These are phyloP conservation scores for Drosophila nigrodunni DNA, from an alignment of 1,140 invertebrate species.

Conservation along the genomic window DNA sequence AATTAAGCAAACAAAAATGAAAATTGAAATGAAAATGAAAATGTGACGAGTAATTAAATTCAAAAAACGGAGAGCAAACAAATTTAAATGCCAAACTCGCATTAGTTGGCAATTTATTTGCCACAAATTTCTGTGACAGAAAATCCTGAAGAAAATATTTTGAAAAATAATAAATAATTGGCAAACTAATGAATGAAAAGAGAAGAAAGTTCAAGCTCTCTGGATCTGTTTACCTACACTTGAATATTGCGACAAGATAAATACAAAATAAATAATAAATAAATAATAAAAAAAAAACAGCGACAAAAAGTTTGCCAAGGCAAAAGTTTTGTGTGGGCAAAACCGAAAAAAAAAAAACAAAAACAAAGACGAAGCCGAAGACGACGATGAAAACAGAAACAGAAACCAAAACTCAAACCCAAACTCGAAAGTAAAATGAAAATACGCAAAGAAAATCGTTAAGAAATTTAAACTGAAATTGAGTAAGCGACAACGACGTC, in stretches of 20 bases:
- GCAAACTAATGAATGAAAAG: conserved; percentile 16
- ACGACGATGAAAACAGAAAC: neutral
- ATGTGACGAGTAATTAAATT: conserved; percentile 38
- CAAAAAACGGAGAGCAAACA: neutral
- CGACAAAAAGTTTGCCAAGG: conserved; percentile 31
- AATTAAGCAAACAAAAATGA: conserved; percentile 9
- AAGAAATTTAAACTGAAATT: conserved; percentile 71
- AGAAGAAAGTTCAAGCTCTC: conserved; percentile 11
- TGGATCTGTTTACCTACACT: conserved; percentile 55
- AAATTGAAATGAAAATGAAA: conserved; percentile 25
- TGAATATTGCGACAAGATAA: conserved; percentile 64
- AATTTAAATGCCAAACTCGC: conserved; percentile 19
- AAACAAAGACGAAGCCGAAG: conserved; percentile 1
- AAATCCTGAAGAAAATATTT: conserved; percentile 19
- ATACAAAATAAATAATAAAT: conserved; percentile 55
- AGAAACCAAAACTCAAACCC: neutral
- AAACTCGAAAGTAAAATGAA: neutral
- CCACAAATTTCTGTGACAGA: conserved; percentile 20
- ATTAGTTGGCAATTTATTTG: conserved; percentile 29
- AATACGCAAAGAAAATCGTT: conserved; percentile 35
- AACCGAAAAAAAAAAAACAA: conserved; percentile 12
- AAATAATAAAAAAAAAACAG: conserved; percentile 42
- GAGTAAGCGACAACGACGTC: conserved; percentile 55
- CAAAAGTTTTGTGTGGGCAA: conserved; percentile 47
- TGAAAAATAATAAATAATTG: conserved; percentile 49